Conservation (phyloP, 1,140 invertebrate species). For the Drosophila busckii region DNA sequence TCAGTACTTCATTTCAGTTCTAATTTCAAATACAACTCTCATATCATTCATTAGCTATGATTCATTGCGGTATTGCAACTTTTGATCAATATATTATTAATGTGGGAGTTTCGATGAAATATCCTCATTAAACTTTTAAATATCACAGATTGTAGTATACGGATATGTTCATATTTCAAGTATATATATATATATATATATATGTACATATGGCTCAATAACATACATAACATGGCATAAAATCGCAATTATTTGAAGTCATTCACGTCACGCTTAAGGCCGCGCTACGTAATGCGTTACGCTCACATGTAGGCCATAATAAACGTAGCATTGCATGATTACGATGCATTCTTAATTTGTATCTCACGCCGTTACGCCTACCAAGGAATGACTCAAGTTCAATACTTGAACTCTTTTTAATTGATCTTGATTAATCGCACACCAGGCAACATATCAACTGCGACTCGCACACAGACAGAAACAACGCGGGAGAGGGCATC, state of each 20-base stretch:
- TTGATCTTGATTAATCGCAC: conserved; percentile 74
- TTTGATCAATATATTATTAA: no score
- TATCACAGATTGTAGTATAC: no score
- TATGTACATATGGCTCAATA: no score
- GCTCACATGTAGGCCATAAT: conserved; percentile 5
- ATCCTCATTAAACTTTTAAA: no score
- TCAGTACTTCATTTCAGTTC: no score
- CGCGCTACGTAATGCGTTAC: conserved; percentile 3
- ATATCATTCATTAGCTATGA: no score
- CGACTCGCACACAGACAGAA: conserved; percentile 22
- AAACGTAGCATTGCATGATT: conserved; percentile 40
- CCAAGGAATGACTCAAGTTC: conserved; percentile 58
- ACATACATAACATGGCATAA: neutral
- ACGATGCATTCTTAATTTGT: conserved; percentile 38
- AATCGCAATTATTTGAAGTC: neutral
- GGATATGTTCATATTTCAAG: no score
- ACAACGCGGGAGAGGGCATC: conserved; percentile 39
- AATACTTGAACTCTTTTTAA: conserved; percentile 75
- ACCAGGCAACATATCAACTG: conserved; percentile 44
- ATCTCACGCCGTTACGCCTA: conserved; percentile 36
- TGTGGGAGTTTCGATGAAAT: no score
- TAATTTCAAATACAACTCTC: no score
- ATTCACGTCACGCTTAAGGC: conserved; percentile 1
- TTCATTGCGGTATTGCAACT: no score
- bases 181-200: no score